Conservation (phyloP, 2,888 invertebrate genomes). For the Crocallis elinguaria region DNA sequence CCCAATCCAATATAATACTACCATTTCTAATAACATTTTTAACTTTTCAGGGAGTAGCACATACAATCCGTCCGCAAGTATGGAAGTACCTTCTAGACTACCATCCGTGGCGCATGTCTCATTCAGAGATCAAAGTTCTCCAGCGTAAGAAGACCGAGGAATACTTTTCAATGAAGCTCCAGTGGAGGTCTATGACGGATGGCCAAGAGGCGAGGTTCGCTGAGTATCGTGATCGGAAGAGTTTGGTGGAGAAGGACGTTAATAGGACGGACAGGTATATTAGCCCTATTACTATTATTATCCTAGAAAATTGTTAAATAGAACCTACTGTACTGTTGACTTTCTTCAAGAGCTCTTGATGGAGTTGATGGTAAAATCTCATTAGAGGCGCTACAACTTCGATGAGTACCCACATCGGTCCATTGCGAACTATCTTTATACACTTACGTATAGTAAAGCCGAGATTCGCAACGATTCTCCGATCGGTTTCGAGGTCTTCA, state of each 20-base stretch:
- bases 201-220: slow-evolving; percentile 93
- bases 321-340: too few species aligned
- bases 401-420: too few species aligned
- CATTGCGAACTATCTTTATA: too few species aligned
- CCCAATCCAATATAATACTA: neutral
- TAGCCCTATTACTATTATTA: neutral
- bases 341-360: too few species aligned
- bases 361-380: too few species aligned
- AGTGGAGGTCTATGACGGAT: slow-evolving; percentile 96
- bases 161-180: slow-evolving; percentile 97
- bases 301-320: too few species aligned
- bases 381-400: too few species aligned
- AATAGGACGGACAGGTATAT: slow-evolving; percentile 93
- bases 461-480: too few species aligned
- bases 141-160: slow-evolving; percentile 91
- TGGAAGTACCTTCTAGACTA: slow-evolving; percentile 98
- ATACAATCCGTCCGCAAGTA: slow-evolving; percentile 90
- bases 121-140: slow-evolving; percentile 87
- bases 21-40: neutral
- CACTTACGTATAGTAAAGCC: too few species aligned
- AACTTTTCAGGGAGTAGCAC: slow-evolving; percentile 89
- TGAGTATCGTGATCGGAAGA: slow-evolving; percentile 95
- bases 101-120: slow-evolving; percentile 93
- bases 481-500: too few species aligned
- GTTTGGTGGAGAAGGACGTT: slow-evolving; percentile 98